These are phyloP conservation scores for Brachyopa scutellaris DNA, from an alignment of 2,888 invertebrate species.

Conservation along the genomic window DNA sequence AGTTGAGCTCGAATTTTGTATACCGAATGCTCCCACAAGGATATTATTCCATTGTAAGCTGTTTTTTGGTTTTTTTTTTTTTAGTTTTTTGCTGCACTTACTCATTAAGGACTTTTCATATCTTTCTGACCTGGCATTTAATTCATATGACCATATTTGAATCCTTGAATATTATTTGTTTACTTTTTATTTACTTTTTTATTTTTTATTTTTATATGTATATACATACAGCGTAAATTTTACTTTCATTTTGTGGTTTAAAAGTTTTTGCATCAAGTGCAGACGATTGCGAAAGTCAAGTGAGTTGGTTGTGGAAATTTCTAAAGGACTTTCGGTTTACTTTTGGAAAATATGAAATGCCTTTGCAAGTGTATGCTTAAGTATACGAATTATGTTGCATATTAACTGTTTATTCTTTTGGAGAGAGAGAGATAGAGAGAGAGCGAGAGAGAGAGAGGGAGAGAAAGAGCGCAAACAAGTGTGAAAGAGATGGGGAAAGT, in stretches of 20 bases:
- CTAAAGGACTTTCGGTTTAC: neutral
- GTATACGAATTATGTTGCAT: slow-evolving; percentile 3
- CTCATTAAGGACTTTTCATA: slow-evolving; percentile 63
- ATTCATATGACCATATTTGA: slow-evolving; percentile 50
- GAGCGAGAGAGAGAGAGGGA: no score
- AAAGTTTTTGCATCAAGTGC: slow-evolving; percentile 50
- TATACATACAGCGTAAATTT: slow-evolving; percentile 26
- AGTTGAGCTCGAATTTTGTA: slow-evolving; percentile 59
- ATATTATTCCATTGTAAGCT: slow-evolving; percentile 14
- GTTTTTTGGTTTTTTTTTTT: slow-evolving; percentile 32
- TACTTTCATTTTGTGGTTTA: slow-evolving; percentile 49
- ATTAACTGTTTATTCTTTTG: slow-evolving; percentile 21
- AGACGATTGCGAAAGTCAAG: slow-evolving; percentile 43
- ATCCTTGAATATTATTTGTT: slow-evolving; percentile 41
- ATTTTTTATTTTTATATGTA: slow-evolving; percentile 9
- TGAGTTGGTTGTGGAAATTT: slow-evolving; percentile 9
- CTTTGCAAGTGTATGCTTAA: slow-evolving; percentile 19
- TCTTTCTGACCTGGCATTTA: slow-evolving; percentile 41
- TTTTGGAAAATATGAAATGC: slow-evolving; percentile 44
- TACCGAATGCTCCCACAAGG: slow-evolving; percentile 51
- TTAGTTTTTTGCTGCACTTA: slow-evolving; percentile 48
- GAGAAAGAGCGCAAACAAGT: no score
- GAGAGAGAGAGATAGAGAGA: neutral
- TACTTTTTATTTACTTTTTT: slow-evolving; percentile 41
- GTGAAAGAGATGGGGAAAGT: no score